These are phyloP conservation scores for Megaptera novaeangliae DNA, from an alignment of 2,113 vertebrate genomes.

Conservation along the genomic window DNA sequence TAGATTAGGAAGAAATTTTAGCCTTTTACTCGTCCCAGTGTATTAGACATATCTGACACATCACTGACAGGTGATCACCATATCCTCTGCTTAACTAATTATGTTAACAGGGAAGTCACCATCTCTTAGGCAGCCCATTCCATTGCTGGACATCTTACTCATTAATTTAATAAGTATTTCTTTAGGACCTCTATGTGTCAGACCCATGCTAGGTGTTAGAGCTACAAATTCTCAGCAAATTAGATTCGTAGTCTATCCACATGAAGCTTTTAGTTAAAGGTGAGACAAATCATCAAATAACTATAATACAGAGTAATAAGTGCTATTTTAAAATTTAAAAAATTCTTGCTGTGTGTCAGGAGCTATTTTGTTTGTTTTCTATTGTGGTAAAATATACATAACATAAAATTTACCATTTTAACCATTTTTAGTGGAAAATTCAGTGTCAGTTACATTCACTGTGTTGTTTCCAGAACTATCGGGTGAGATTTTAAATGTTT, in stretches of 20 bases:
- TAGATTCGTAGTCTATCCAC: neutral
- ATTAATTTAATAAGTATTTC: neutral
- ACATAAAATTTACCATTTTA: neutral
- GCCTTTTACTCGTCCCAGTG: neutral
- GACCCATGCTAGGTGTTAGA: neutral
- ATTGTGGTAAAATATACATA: neutral
- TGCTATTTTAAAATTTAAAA: neutral
- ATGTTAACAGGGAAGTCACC: neutral
- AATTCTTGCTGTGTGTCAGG: neutral
- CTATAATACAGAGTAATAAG: neutral
- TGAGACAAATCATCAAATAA: neutral
- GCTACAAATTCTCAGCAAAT: neutral
- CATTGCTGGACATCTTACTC: neutral
- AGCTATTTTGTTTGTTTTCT: neutral
- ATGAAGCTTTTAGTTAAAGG: neutral
- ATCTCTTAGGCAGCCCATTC: neutral
- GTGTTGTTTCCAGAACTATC: neutral
- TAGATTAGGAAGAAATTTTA: slow-evolving; percentile 10
- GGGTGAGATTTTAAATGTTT: neutral
- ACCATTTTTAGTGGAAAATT: neutral
- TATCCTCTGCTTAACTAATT: neutral
- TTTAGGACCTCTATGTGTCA: neutral
- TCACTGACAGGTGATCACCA: neutral
- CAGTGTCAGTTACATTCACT: neutral
- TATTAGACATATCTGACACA: neutral